A percentile compares a stretch with the other conserved stretches of the same genome.
These are phyloP conservation scores for Pollenia amentaria DNA, from an alignment of 2,888 invertebrate genomes.

Conservation along the genomic window DNA sequence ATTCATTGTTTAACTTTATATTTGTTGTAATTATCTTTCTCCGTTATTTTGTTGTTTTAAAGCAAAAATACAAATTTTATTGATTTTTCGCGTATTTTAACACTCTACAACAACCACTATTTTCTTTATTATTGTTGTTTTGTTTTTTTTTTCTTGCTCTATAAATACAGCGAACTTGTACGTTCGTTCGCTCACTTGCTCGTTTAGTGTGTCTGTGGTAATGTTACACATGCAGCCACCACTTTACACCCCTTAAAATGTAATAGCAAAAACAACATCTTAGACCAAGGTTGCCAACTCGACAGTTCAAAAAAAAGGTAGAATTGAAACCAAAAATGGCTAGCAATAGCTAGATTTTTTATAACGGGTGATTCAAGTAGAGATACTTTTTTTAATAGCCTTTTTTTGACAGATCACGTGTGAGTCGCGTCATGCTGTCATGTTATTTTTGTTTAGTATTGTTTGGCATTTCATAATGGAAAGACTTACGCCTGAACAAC, in stretches of 20 bases:
- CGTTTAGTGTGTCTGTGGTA: slow-evolving; percentile 35
- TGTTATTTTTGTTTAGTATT: too few relatives aligned
- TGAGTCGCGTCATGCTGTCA: too few relatives aligned
- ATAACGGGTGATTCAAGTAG: too few relatives aligned
- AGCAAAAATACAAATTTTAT: slow-evolving; percentile 58
- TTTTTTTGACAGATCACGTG: too few relatives aligned
- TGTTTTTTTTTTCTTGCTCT: slow-evolving; percentile 22
- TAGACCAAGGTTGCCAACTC: too few relatives aligned
- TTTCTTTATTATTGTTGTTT: slow-evolving; percentile 11
- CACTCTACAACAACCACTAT: slow-evolving; percentile 49
- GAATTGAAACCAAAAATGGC: too few relatives aligned
- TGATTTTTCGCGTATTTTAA: slow-evolving; percentile 65
- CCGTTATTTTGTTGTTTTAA: slow-evolving; percentile 33
- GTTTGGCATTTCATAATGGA: too few relatives aligned
- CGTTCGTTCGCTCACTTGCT: slow-evolving; percentile 51
- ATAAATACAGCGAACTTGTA: not conserved
- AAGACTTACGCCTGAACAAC: too few relatives aligned
- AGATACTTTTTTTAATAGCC: too few relatives aligned
- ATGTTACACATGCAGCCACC: slow-evolving; percentile 43
- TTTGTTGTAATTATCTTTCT: slow-evolving; percentile 24
- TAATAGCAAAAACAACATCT: slow-evolving; percentile 19
- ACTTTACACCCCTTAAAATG: slow-evolving; percentile 50
- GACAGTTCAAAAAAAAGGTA: too few relatives aligned
- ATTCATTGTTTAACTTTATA: slow-evolving; percentile 7
- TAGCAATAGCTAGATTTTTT: too few relatives aligned